Evolutionary conservation across 92 coral and sea anemone genomes (phyloP), one percentile per base, ranked within the genome.

Genomic region (Pocillopora grandis): DNA sequence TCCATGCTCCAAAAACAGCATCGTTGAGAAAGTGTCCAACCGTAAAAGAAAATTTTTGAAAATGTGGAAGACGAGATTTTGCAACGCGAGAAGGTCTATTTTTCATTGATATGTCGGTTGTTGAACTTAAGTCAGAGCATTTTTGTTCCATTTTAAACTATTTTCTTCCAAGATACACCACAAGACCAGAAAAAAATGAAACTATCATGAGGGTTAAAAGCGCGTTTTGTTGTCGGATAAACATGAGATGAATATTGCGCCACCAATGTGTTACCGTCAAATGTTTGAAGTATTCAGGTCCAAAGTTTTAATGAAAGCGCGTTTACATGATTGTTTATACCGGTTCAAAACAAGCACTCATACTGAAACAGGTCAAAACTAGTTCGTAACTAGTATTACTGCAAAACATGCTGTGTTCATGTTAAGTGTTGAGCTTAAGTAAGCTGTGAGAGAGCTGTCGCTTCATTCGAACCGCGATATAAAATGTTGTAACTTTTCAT

Each of bases 11-110:
- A 5, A 62, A 17, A 6, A 89, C 86, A 1, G 91, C 79, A 66
- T 94, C 98, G 71, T 89, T 87, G 77, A 94, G 78, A 57, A 94
- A 63, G 64, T 94, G 93, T 52, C 98, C 98, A 0, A 85, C 78
- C 57, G 92, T 94, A 77, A 92, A 94, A 36, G 82, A 81, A 8
- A 90, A 42, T 72, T 80, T 86, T 74, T 94, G 95, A 18, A 64
- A 37, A 11, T 85, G 7, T 17, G 95, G 76, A 49, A 88, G 68
- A 21, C 93, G 93, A 27, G 93, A 90, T 76, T 88, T 92, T 10
- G 66, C 56, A 7, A 27, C 31, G 31, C 64, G 86, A 4, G 64
- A 33, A 69, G 58, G 62, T 9, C 48, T 33, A 16, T 58, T 71
- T 18, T 59, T 69, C 36, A 12, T 71, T 3, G 16, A 20, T 10